Percentiles rank a stretch among this genome's conserved stretches.
phyloP scores from a whole-genome alignment of 2,888 invertebrate genomes.

The Panzeria rudis region DNA sequence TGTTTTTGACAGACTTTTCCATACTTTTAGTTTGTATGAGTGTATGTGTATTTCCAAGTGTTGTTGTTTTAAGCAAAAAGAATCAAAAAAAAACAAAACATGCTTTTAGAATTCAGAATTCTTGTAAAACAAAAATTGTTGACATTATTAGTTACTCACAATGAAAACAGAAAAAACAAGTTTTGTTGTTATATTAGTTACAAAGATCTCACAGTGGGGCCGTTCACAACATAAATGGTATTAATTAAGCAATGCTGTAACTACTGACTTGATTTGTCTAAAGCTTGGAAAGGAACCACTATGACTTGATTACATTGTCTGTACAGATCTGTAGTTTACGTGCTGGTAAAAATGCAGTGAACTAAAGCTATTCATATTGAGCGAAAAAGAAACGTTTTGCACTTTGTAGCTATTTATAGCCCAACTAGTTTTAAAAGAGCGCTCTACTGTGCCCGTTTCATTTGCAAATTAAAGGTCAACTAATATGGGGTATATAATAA shows the following conservation, averaged over 20 bases:
- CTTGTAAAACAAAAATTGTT: conserved; percentile 61
- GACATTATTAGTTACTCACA: conserved; percentile 56
- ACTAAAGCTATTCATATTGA: too few species aligned
- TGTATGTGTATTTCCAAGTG: not conserved
- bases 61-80: not conserved
- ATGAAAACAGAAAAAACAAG: not conserved
- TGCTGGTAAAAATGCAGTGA: too few species aligned
- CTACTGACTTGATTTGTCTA: too few species aligned
- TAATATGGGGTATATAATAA: not conserved
- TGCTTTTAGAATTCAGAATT: not conserved
- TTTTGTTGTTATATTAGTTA: not conserved
- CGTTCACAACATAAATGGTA: not conserved
- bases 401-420: too few species aligned
- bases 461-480: conserved; percentile 24
- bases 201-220: not conserved
- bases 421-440: too few species aligned
- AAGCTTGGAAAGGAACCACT: too few species aligned
- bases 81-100: conserved; percentile 7
- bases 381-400: too few species aligned
- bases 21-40: conserved; percentile 22
- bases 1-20: conserved; percentile 61
- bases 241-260: not conserved
- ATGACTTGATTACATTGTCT: too few species aligned
- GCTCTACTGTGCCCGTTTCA: not conserved
- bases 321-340: too few species aligned